These are phyloP conservation scores for Lepetodrilus schrolli DNA, from an alignment of 2,888 invertebrate genomes.

Conservation along the genomic window DNA sequence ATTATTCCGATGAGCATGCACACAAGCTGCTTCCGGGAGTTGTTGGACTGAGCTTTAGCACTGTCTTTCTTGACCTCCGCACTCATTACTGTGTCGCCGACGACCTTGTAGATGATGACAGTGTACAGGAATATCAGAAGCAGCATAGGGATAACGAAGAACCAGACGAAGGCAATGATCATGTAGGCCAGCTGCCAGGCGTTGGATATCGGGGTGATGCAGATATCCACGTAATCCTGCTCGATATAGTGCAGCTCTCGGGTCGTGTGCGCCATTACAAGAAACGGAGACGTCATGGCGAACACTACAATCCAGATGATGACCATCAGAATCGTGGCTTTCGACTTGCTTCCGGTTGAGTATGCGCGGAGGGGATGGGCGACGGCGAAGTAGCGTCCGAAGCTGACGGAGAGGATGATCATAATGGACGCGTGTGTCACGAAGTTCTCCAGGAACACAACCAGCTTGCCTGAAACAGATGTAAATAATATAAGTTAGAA, in stretches of 20 bases:
- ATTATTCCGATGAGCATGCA: slow-evolving; percentile 64
- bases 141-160: slow-evolving; percentile 85
- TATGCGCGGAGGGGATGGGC: slow-evolving; percentile 87
- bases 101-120: slow-evolving; percentile 45
- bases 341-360: slow-evolving; percentile 73
- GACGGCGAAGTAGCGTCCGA: slow-evolving; percentile 92
- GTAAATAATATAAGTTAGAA: no score
- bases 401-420: slow-evolving; percentile 93
- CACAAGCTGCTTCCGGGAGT: slow-evolving; percentile 60
- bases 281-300: slow-evolving; percentile 81
- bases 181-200: slow-evolving; percentile 88
- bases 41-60: slow-evolving; percentile 36
- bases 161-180: slow-evolving; percentile 85
- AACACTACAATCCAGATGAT: slow-evolving; percentile 73
- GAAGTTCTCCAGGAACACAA: slow-evolving; percentile 92
- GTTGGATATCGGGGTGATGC: slow-evolving; percentile 85
- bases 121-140: slow-evolving; percentile 48
- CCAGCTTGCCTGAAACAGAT: slow-evolving; percentile 90
- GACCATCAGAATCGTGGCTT: slow-evolving; percentile 72
- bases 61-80: slow-evolving; percentile 45
- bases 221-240: slow-evolving; percentile 83
- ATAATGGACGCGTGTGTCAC: slow-evolving; percentile 93
- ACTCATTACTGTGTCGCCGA: slow-evolving; percentile 39
- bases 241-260: slow-evolving; percentile 82
- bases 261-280: slow-evolving; percentile 86